A percentile compares a stretch with the other conserved stretches of the same genome.
These are phyloP conservation scores for Dioctria rufipes DNA, from an alignment of 2,888 invertebrate species.

Conservation along the genomic window DNA sequence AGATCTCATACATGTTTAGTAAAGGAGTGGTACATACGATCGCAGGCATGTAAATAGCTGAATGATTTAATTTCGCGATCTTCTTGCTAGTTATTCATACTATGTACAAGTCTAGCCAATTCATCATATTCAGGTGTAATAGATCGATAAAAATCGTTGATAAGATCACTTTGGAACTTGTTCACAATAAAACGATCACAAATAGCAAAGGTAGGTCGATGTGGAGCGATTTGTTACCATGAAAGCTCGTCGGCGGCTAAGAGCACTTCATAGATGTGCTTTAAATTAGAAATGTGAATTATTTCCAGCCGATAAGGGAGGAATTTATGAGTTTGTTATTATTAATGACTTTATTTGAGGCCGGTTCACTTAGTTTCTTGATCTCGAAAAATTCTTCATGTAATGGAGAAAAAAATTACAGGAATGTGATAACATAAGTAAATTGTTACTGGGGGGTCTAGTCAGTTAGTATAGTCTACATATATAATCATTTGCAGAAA, in stretches of 20 bases:
- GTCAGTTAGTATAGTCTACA: too few relatives aligned
- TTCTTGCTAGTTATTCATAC: not conserved
- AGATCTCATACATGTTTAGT: not conserved
- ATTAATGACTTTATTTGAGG: slow-evolving; percentile 44
- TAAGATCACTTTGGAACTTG: slow-evolving; percentile 37
- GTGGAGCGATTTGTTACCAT: slow-evolving; percentile 30
- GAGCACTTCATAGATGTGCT: slow-evolving; percentile 45
- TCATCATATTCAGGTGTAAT: slow-evolving; percentile 36
- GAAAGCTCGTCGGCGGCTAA: slow-evolving; percentile 21
- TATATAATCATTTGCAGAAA: too few relatives aligned
- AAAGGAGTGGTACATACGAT: not conserved
- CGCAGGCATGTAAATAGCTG: not conserved
- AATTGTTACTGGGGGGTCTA: too few relatives aligned
- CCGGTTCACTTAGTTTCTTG: slow-evolving; percentile 32
- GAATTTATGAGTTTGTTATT: slow-evolving; percentile 46
- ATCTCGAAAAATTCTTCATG: slow-evolving; percentile 37
- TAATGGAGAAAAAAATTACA: not conserved
- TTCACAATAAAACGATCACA: slow-evolving; percentile 16
- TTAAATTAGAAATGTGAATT: slow-evolving; percentile 41
- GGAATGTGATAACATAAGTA: too few relatives aligned
- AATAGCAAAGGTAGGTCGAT: slow-evolving; percentile 31
- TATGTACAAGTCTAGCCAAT: not conserved
- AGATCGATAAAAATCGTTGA: slow-evolving; percentile 41
- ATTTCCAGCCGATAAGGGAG: slow-evolving; percentile 25
- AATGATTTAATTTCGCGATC: not conserved